These are phyloP conservation scores for Cyphomyrus plagiostoma DNA, from an alignment of 2,113 vertebrate genomes.

Conservation along the genomic window DNA sequence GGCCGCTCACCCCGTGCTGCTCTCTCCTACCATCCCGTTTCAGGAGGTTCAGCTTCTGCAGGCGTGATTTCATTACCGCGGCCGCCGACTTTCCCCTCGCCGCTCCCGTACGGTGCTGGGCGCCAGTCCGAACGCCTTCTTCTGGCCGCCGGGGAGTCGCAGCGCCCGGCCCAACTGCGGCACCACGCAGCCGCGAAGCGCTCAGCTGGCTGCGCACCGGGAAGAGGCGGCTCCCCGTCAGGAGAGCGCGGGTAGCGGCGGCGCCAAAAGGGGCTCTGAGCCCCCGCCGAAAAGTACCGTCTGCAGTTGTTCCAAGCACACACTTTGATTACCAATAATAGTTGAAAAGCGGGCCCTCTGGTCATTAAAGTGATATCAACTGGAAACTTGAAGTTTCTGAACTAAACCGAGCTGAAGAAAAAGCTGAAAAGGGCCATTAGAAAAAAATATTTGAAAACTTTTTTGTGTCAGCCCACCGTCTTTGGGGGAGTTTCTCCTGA, in stretches of 20 bases:
- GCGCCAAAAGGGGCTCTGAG: not conserved
- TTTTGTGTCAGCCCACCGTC: not conserved
- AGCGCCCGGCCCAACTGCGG: slow-evolving; percentile 6
- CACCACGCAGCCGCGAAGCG: not conserved
- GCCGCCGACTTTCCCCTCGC: slow-evolving; percentile 17
- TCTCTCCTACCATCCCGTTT: slow-evolving; percentile 41
- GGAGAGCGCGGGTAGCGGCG: not conserved
- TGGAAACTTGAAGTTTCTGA: not conserved
- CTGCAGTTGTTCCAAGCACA: not conserved
- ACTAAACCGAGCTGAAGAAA: not conserved
- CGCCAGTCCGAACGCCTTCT: slow-evolving; percentile 5
- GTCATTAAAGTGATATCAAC: not conserved
- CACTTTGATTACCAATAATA: not conserved
- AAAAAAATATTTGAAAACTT: not conserved
- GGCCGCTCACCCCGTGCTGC: slow-evolving; percentile 28
- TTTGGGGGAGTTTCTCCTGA: not conserved
- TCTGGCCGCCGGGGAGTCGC: not conserved
- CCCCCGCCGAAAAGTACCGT: not conserved
- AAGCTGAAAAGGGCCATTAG: not conserved
- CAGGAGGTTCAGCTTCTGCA: slow-evolving; percentile 43
- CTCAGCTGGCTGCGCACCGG: not conserved
- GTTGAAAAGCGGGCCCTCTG: not conserved
- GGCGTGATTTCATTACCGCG: slow-evolving; percentile 48
- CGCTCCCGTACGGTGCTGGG: not conserved
- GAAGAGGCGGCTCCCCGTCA: not conserved